Conservation (phyloP, 2,797 vertebrate genomes). For the Gallirallus australis region DNA sequence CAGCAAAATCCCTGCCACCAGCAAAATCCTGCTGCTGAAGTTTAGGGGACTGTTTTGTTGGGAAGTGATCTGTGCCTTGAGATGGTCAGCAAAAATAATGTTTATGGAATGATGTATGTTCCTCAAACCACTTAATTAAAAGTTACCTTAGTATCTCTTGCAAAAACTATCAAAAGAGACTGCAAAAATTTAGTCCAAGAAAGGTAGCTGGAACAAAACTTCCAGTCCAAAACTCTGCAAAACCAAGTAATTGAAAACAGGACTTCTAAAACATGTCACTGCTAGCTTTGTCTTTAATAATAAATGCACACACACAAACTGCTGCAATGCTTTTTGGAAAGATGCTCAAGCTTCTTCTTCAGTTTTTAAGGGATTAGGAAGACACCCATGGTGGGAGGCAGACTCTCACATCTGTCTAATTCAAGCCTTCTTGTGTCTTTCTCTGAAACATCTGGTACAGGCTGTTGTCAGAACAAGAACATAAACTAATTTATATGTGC, state of each 20-base stretch:
- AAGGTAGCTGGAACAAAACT: not conserved
- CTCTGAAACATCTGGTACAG: constrained; percentile 50
- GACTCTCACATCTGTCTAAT: constrained; percentile 59
- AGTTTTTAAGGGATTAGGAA: constrained; percentile 57
- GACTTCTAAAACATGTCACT: not conserved
- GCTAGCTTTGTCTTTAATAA: not conserved
- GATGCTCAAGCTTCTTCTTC: constrained; percentile 26
- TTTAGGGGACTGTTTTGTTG: not conserved
- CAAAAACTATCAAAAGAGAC: not conserved
- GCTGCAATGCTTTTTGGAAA: constrained; percentile 3
- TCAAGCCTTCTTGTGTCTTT: constrained; percentile 23
- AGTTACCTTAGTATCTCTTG: not conserved
- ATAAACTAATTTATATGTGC: constrained; percentile 38
- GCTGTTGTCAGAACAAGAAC: constrained; percentile 28
- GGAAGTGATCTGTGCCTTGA: not conserved
- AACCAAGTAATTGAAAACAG: not conserved
- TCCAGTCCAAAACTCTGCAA: not conserved
- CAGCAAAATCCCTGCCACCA: not conserved
- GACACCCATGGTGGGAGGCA: constrained; percentile 34
- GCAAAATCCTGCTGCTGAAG: not conserved
- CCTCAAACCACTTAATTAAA: not conserved
- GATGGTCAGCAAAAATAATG: not conserved
- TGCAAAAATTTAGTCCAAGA: not conserved
- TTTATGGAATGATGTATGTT: not conserved
- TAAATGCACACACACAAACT: constrained; percentile 10